A percentile compares a stretch with the other conserved stretches of the same genome.
Evolutionary conservation across 2,888 invertebrate genomes (phyloP).

Genomic region (Chrysolina americana): DNA sequence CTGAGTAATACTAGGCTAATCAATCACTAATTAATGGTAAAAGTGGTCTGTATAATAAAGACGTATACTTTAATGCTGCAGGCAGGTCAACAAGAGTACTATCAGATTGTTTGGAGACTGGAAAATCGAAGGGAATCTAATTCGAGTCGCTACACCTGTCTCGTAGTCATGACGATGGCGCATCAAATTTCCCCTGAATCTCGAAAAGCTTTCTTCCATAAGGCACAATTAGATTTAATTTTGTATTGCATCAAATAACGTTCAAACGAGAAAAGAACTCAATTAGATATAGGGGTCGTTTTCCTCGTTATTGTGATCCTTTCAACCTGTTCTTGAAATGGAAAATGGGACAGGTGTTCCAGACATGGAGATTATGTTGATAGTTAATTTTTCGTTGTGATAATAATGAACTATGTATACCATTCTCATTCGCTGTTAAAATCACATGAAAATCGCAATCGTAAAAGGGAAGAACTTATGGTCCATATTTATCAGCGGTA

Average conservation of each 20-base stretch:
- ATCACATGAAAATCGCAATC: no score
- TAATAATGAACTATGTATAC: no score
- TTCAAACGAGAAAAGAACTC: constrained; percentile 29
- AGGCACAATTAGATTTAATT: constrained; percentile 39
- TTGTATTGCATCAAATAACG: constrained; percentile 34
- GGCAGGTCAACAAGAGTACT: no score
- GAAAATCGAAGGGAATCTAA: no score
- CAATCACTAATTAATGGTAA: no score
- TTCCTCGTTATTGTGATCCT: background rate
- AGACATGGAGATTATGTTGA: background rate
- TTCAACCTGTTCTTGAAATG: background rate
- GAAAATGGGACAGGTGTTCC: background rate
- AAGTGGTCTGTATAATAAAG: no score
- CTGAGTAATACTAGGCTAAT: no score
- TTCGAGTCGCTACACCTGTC: background rate
- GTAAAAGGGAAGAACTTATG: no score
- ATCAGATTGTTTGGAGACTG: no score
- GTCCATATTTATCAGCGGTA: no score
- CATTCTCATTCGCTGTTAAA: no score
- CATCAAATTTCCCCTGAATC: constrained; percentile 24
- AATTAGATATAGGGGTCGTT: background rate
- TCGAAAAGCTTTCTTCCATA: constrained; percentile 29
- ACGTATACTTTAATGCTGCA: no score
- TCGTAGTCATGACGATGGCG: background rate
- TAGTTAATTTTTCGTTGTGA: background rate